Base-by-base conservation (phyloP, 2,113 vertebrate species). In the Syngnathus scovelli region DNA sequence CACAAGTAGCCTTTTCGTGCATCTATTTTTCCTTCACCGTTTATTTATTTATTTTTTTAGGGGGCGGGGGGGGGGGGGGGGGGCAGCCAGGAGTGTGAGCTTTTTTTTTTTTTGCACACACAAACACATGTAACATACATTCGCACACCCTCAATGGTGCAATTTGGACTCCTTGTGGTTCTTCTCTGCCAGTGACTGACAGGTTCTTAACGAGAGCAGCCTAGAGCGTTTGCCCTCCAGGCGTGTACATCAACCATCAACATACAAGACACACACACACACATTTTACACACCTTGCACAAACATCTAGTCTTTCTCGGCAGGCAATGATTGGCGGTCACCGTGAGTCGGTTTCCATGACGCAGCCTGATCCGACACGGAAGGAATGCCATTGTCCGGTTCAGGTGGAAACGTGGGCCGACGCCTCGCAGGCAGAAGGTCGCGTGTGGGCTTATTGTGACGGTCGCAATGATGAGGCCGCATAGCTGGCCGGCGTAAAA, bases 131-230 rank as follows among this genome's bases (percentile, higher is more conserved):
- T 64, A 72, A 71, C 70, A 72, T 75, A 74, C 80, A 70, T 13
- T 81, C 74, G 78, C 76, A 79, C 62, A 21, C 56, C 55, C 78
- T 75, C 80, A 76, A 68, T 79, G 83, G 79, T 85, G 81, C 72
- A 78, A 82, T 86, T 87, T 88, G 86, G 87, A 86, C 86, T 85
- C 69, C 79, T 86, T 87, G 85, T 85, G 87, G 87, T 87, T 87
- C 83, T 80, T 86, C 84, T 87, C 83, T 82, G 72, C 81, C 67
- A 72, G 83, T 91, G 89, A 90, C 82, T 89, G 89, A 88, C 90
- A 90, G 89, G 68, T 86, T 87, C 85, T 86, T 90, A 89, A 88
- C 85, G 83, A 90, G 90, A 84, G 82, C 80, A 87, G 89, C 88
- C 85, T 84, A 52, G 79, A 90, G 90, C 86, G 74, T 86, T 86